Evolutionary conservation across 2,113 vertebrate genomes (phyloP).

Genomic region (Dasypus novemcinctus): DNA sequence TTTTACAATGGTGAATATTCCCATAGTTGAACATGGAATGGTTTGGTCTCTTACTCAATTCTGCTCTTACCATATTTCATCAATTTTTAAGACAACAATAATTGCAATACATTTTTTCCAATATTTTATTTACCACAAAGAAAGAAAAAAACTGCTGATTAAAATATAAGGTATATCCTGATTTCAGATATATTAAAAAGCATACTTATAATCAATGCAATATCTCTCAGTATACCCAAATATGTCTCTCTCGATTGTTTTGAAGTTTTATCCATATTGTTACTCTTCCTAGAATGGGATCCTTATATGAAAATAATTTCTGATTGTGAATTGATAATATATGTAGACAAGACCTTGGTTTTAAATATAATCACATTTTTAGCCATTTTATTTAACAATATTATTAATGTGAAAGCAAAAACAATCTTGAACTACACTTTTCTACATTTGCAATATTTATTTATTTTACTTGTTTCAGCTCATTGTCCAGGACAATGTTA

Average conservation of each 20-base stretch:
- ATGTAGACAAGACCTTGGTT: not conserved
- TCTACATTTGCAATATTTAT: not conserved
- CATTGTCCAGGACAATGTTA: not conserved
- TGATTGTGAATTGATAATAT: not conserved
- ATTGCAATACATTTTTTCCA: not conserved
- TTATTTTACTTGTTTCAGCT: not conserved
- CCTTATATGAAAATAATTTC: not conserved
- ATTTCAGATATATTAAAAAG: not conserved
- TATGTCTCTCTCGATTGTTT: not conserved
- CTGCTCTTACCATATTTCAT: not conserved
- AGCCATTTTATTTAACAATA: not conserved
- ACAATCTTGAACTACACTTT: not conserved
- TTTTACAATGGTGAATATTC: not conserved
- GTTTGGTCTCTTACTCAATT: not conserved
- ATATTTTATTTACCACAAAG: not conserved
- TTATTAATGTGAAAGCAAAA: not conserved
- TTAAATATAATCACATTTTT: not conserved
- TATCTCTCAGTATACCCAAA: no score
- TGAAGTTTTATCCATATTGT: not conserved
- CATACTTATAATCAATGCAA: not conserved
- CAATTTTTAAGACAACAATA: not conserved
- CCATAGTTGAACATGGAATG: not conserved
- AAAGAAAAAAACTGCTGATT: not conserved
- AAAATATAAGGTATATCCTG: not conserved
- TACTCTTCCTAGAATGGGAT: not conserved